Conservation (phyloP, 2,888 invertebrate species). For the Fragum whitleyi region DNA sequence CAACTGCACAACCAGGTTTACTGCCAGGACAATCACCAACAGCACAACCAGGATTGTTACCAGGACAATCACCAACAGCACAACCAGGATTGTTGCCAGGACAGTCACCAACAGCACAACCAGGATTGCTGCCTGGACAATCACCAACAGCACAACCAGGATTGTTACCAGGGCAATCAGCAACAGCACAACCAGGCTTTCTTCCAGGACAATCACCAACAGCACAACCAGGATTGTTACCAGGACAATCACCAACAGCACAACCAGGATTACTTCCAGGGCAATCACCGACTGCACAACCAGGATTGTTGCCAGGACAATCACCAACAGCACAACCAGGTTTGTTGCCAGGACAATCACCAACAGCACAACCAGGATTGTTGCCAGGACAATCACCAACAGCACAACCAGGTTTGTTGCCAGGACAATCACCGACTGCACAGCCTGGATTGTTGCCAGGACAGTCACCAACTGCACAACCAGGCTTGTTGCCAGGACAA, state of each 20-base stretch:
- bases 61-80: slow-evolving; percentile 43
- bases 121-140: slow-evolving; percentile 29
- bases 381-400: slow-evolving; percentile 47
- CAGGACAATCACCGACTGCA: slow-evolving; percentile 50
- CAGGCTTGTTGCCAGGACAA: slow-evolving; percentile 41
- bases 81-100: slow-evolving; percentile 37
- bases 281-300: slow-evolving; percentile 59
- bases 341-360: slow-evolving; percentile 36
- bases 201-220: slow-evolving; percentile 46
- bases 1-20: slow-evolving; percentile 46
- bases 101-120: slow-evolving; percentile 36
- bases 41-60: slow-evolving; percentile 41
- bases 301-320: slow-evolving; percentile 26
- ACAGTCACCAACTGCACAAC: slow-evolving; percentile 51
- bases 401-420: slow-evolving; percentile 31
- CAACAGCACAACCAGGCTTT: slow-evolving; percentile 34
- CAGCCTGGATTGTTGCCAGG: slow-evolving; percentile 43
- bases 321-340: slow-evolving; percentile 59
- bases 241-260: slow-evolving; percentile 52
- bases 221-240: slow-evolving; percentile 33
- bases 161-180: slow-evolving; percentile 34
- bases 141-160: slow-evolving; percentile 41
- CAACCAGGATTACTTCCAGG: slow-evolving; percentile 33
- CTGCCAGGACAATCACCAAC: slow-evolving; percentile 51
- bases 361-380: slow-evolving; percentile 54